phyloP scores from a whole-genome alignment of 2,888 invertebrate genomes.

The Torymus aiolomorphi region DNA sequence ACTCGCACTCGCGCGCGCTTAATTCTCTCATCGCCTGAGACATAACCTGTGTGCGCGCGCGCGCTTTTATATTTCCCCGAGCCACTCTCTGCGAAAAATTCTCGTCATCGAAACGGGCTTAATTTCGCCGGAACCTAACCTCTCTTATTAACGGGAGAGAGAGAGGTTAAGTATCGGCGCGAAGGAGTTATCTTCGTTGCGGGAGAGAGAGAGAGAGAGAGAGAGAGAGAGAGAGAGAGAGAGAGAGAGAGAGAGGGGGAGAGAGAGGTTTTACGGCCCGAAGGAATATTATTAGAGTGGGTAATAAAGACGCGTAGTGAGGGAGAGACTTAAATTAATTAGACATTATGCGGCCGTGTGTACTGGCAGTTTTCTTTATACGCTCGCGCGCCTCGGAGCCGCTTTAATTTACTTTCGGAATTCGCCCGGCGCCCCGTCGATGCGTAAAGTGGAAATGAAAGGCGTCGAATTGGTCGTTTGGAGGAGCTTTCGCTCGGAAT shows the following conservation, averaged over 20 bases:
- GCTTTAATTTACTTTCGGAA: conserved; percentile 36
- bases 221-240: conserved; percentile 3
- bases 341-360: conserved; percentile 12
- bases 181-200: conserved; percentile 5
- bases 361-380: conserved; percentile 12
- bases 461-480: no score
- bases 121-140: background rate
- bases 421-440: background rate
- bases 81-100: background rate
- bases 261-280: conserved; percentile 18
- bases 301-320: conserved; percentile 13
- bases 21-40: no score
- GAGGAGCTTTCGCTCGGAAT: no score
- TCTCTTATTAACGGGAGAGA: background rate
- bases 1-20: no score
- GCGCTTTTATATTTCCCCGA: no score
- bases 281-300: background rate
- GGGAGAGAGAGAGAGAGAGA: background rate
- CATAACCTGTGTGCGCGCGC: no score
- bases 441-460: no score
- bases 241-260: conserved; percentile 5
- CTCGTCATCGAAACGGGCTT: background rate
- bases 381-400: conserved; percentile 3
- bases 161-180: conserved; percentile 6
- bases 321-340: conserved; percentile 35